A percentile compares a stretch with the other conserved stretches of the same genome.
phyloP scores from a whole-genome alignment of 1,140 invertebrate genomes.

The Drosophila elegans region DNA sequence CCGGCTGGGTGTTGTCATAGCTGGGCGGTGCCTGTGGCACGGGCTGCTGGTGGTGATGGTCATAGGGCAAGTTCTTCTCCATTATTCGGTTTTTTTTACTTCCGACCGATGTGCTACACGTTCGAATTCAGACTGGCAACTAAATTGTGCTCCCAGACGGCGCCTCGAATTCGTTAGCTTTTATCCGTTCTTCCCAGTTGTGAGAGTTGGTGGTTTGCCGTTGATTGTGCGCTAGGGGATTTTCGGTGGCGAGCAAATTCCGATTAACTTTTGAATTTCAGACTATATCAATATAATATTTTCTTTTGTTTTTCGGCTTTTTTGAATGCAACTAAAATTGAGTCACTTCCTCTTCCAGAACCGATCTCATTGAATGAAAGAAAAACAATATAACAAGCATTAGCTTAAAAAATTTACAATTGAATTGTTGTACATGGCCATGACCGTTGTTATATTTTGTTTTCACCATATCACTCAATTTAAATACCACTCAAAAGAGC shows the following conservation, averaged over 20 bases:
- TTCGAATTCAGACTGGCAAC: conserved; percentile 4
- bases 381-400: no score
- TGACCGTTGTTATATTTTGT: no score
- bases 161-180: neutral
- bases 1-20: conserved; percentile 19
- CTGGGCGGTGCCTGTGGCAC: conserved; percentile 6
- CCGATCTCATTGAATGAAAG: no score
- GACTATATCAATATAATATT: no score
- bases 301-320: no score
- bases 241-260: neutral
- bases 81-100: conserved; percentile 3
- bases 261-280: no score
- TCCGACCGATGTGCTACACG: conserved; percentile 19
- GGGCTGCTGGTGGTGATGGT: neutral
- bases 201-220: neutral
- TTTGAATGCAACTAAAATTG: no score
- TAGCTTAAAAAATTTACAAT: no score
- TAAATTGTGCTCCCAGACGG: neutral
- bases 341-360: no score
- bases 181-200: neutral
- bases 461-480: no score
- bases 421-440: no score
- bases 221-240: neutral
- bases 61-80: conserved; percentile 13
- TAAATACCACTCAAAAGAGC: no score